Base-by-base conservation (phyloP, 2,113 vertebrate genomes). In the Hippolais icterina region DNA sequence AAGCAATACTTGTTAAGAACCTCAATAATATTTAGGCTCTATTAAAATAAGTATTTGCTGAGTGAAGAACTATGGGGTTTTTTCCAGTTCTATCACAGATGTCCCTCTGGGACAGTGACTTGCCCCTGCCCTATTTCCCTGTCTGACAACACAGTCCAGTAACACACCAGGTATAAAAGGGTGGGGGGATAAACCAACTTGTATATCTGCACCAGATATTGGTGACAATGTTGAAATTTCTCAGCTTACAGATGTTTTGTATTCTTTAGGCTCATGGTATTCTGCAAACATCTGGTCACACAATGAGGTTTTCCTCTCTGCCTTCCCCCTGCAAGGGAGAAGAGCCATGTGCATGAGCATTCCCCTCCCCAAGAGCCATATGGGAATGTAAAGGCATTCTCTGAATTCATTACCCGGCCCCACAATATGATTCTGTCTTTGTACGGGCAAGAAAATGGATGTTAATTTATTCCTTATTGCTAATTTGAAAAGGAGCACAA, bases 401-500 rank as follows among this genome's bases (percentile, higher is more conserved):
- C 90, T 86, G 83, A 82, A 96, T 96, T 89, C 87, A 87, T 91
- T 95, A 94, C 93, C 84, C 91, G 2, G 90, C 88, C 74, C 87
- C 59, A 66, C 57, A 87, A 96, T 63, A 88, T 91, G 76, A 87
- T 82, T 89, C 75, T 2, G 37, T 57, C 70, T 65, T 96, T 96
- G 94, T 90, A 59, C 2, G 8, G 80, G 31, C 77, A 92, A 83
- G 93, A 93, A 95, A 88, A 80, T 27, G 21, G 97, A 94, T 97
- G 96, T 87, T 97, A 97, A 98, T 98, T 97, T 97, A 93, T 94
- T 97, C 93, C 52, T 94, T 86, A 92, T 66, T 89, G 91, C 97
- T 98, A 98, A 98, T 98, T 98, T 52, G 93, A 93, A 97, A 97
- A 97, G 94, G 86, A 96, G 94, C 94, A 65, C 94, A 95, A 98